Evolutionary conservation across 1,140 invertebrate genomes (phyloP), one percentile per base, ranked within the genome.

Genomic region (Panulirus ornatus): DNA sequence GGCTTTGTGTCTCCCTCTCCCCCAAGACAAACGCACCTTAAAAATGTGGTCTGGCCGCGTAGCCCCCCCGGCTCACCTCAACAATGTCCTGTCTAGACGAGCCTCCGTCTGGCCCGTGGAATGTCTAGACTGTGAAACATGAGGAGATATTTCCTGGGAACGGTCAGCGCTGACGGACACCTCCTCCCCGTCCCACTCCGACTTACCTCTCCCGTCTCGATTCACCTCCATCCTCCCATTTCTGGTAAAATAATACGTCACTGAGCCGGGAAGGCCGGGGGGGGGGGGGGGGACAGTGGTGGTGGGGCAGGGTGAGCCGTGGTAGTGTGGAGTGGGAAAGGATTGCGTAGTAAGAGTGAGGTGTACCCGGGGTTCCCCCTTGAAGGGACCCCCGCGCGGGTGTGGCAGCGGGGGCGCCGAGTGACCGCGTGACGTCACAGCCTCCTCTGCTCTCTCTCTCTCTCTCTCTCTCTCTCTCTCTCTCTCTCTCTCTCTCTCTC

Each of bases 71-170:
- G 58, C n/a, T 66, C 27, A 30, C 27, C 58, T 66, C n/a, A 66
- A 66, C 58, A 66, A 66, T 66, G 58, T 66, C 58, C 58, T 66
- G 58, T 66, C 58, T 66, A 66, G 58, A 66, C 58, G 58, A 5
- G n/a, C 58, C 58, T 66, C 54, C 54, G n/a, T 66, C 58, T 66
- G 58, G n/a, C 27, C 58, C 30, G n/a, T 66, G 58, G 58, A 66
- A 66, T 66, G 58, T 66, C 58, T 66, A 66, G 58, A 66, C 58
- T 27, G 44, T 47, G 58, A 30, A 30, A 66, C n/a, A 66, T 27
- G 54, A 66, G n/a, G 58, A 66, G 22, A 63, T 63, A 30, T 27
- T 63, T 63, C 58, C 58, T 63, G 58, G 58, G 58, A 63, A 27
- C 58, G n/a, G 58, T 63, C 58, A 63, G 54, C 19, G 54, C 0